These are phyloP conservation scores for Hipposideros larvatus DNA, from an alignment of 2,797 vertebrate species.

Conservation along the genomic window DNA sequence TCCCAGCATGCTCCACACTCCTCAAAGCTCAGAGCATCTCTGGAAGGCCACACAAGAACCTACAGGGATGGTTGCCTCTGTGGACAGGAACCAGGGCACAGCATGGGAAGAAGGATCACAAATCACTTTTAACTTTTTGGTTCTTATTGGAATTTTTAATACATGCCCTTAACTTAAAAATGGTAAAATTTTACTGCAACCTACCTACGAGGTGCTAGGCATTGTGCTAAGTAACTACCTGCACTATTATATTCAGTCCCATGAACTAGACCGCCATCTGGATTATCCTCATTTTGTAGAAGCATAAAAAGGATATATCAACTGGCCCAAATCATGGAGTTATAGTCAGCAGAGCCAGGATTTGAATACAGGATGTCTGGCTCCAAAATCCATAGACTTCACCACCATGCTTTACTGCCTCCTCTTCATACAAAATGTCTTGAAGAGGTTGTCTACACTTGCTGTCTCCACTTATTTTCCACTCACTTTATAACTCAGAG, in stretches of 20 bases:
- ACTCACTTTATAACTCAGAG: background rate
- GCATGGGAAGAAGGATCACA: background rate
- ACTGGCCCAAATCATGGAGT: background rate
- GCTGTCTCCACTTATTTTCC: background rate
- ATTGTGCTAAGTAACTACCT: background rate
- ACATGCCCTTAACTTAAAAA: background rate
- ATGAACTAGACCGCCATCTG: background rate
- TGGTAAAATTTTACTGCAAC: background rate
- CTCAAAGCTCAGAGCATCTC: background rate
- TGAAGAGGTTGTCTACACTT: background rate
- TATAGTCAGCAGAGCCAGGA: background rate
- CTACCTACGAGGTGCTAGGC: background rate
- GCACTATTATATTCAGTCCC: background rate
- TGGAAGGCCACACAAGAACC: background rate
- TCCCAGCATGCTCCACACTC: background rate
- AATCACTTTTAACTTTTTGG: background rate
- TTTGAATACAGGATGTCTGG: background rate
- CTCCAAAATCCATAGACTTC: background rate
- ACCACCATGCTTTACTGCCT: background rate
- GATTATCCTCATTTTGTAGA: background rate
- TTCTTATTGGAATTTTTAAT: background rate
- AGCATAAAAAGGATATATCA: background rate
- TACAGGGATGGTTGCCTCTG: background rate
- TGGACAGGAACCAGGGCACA: background rate
- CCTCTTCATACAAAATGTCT: background rate